Percentiles rank a stretch among this genome's conserved stretches.
These are phyloP conservation scores for Siderastrea radians DNA, from an alignment of 92 coral and sea anemone genomes.

Conservation along the genomic window DNA sequence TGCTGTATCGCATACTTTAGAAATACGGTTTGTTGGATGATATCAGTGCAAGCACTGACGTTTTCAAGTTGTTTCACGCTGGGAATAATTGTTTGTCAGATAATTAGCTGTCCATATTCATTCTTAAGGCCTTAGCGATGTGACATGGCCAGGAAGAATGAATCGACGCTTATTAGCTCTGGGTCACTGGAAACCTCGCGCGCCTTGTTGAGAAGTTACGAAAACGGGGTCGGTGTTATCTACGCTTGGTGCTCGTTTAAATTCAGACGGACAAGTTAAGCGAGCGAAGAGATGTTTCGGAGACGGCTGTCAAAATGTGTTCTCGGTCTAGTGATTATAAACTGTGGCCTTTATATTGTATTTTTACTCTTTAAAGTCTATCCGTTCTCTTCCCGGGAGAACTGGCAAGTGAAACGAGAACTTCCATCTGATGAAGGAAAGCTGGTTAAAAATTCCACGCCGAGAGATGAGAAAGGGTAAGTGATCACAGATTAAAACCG, in stretches of 20 bases:
- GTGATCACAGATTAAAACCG: background rate
- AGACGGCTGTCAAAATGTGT: constrained; percentile 17
- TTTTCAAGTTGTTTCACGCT: background rate
- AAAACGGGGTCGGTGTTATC: background rate
- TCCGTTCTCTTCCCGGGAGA: background rate
- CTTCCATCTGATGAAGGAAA: background rate
- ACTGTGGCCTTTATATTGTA: background rate
- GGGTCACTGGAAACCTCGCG: background rate
- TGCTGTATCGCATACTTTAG: background rate
- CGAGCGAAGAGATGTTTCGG: constrained; percentile 19
- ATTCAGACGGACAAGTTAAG: background rate
- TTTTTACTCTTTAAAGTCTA: constrained; percentile 2
- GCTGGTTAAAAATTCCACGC: background rate
- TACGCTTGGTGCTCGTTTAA: no score
- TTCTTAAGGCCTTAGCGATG: background rate
- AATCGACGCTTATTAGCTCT: background rate
- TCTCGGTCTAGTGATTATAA: background rate
- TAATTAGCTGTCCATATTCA: background rate
- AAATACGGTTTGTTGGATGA: background rate
- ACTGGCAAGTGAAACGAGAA: background rate
- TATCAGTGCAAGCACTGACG: background rate
- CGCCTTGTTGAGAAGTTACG: background rate
- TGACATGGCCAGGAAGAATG: constrained; percentile 7
- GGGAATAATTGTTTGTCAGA: background rate
- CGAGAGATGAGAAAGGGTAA: constrained; percentile 16